phyloP scores from a whole-genome alignment of 2,888 invertebrate genomes.

The Polyommatus icarus region DNA sequence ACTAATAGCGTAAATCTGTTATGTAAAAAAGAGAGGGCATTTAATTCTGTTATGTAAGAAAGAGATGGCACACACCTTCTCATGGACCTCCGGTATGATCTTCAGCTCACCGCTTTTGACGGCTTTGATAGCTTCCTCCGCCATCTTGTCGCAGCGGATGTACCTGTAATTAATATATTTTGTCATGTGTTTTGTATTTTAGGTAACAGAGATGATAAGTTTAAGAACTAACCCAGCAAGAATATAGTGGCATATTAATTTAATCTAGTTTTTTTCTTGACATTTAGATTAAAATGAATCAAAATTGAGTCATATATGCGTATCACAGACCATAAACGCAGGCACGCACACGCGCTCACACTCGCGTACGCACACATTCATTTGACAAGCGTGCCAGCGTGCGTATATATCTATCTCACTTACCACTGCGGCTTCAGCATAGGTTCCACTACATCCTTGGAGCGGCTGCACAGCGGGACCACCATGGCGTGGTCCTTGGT shows the following conservation, averaged over 20 bases:
- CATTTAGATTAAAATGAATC: too few species aligned
- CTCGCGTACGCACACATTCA: too few species aligned
- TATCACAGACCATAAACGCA: too few species aligned
- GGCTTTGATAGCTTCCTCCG: conserved; percentile 88
- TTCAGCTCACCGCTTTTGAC: conserved; percentile 90
- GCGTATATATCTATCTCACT: conserved; percentile 38
- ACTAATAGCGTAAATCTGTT: too few species aligned
- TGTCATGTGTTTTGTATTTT: background rate
- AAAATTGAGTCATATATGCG: too few species aligned
- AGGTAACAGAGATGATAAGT: background rate
- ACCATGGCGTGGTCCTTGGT: conserved; percentile 96
- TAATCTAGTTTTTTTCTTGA: too few species aligned
- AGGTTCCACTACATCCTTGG: conserved; percentile 98
- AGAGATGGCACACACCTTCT: conserved; percentile 77
- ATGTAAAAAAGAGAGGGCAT: too few species aligned
- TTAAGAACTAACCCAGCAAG: background rate
- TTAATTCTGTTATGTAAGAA: too few species aligned
- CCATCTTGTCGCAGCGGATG: conserved; percentile 94
- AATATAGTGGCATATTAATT: too few species aligned
- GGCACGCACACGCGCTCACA: too few species aligned
- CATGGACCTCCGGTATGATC: conserved; percentile 94
- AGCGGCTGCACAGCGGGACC: conserved; percentile 96
- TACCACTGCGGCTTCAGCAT: conserved; percentile 98
- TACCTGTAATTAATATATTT: conserved; percentile 76
- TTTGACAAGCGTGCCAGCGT: too few species aligned